Evolutionary conservation across 2,797 vertebrate genomes (phyloP), one percentile per base, ranked within the genome.

Genomic region (Carduelis carduelis): DNA sequence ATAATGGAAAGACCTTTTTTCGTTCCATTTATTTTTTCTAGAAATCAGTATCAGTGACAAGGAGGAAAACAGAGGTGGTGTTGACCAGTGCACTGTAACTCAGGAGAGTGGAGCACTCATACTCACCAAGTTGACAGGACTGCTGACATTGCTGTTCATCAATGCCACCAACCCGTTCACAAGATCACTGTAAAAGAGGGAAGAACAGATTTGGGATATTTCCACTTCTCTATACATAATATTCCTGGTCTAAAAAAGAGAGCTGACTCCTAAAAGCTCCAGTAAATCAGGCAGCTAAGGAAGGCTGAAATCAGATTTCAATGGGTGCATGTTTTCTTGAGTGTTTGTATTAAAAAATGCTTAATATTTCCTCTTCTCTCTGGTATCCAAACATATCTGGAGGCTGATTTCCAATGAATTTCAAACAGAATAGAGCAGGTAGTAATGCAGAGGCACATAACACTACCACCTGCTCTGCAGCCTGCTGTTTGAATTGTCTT

Each of bases 71-170:
- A 43, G 37, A 66, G 39, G 44, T 44, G 68, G 66, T 30, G 28
- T 13, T 84, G 52, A 50, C 19, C 46, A 69, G 41, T 21, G 47
- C 27, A 65, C 21, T 57, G 37, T 26, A 59, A 64, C 60, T 64
- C 13, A 72, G 52, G 11, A 55, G 27, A 63, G 47, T 11, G 17
- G 8, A 90, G 32, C 12, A 71, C 21, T 28, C 46, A 5, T 15
- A 98, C 99, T 99, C 96, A 99, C 99, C 99, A 99, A 97, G 94
- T 99, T 99, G 92, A 99, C 99, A 5, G 99, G 99, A 96, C 99
- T 99, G 98, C 99, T 99, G 96, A 99, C 98, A 47, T 99, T 99
- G 95, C 99, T 99, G 98, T 99, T 99, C 99, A 99, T 99, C 97
- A 99, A 95, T 6, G 98, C 97, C 95, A 99, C 99, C 56, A 99